Conservation (phyloP, 1,140 invertebrate genomes). For the Sinella curviseta region DNA sequence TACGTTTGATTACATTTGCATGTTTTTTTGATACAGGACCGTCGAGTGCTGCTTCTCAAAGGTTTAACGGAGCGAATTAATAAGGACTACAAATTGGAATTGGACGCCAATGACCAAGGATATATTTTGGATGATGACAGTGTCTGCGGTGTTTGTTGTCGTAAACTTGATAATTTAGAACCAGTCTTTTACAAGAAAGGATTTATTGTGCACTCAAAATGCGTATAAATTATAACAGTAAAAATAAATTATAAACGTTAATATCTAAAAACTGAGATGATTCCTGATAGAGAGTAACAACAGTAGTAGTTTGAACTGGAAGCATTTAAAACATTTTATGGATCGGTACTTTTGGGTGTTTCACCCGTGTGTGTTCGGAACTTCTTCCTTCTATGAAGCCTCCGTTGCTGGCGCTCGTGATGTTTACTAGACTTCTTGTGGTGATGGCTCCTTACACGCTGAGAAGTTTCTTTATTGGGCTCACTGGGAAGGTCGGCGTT, state of each 20-base stretch:
- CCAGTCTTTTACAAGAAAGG: conserved; percentile 37
- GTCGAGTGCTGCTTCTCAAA: conserved; percentile 27
- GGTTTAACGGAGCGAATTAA: conserved; percentile 30
- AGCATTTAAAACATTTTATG: neutral
- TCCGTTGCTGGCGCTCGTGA: neutral
- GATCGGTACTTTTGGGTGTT: no score
- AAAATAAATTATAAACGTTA: neutral
- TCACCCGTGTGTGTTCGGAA: neutral
- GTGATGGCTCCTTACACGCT: neutral
- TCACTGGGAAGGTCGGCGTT: neutral
- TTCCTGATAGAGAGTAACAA: neutral
- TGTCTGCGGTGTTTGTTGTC: conserved; percentile 39
- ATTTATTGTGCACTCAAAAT: conserved; percentile 42
- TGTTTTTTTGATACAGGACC: conserved; percentile 28
- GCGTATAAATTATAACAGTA: conserved; percentile 14
- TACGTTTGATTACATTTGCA: neutral
- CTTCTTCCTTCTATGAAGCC: neutral
- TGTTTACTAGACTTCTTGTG: neutral
- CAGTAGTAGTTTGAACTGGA: neutral
- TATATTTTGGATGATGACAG: conserved; percentile 37
- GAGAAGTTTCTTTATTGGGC: neutral
- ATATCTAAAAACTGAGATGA: neutral
- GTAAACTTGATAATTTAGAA: conserved; percentile 36
- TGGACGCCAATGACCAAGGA: conserved; percentile 36
- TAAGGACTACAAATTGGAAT: conserved; percentile 32